A percentile compares a stretch with the other conserved stretches of the same genome.
Conservation (phyloP, 2,797 vertebrate species). For the Dipus sagitta region DNA sequence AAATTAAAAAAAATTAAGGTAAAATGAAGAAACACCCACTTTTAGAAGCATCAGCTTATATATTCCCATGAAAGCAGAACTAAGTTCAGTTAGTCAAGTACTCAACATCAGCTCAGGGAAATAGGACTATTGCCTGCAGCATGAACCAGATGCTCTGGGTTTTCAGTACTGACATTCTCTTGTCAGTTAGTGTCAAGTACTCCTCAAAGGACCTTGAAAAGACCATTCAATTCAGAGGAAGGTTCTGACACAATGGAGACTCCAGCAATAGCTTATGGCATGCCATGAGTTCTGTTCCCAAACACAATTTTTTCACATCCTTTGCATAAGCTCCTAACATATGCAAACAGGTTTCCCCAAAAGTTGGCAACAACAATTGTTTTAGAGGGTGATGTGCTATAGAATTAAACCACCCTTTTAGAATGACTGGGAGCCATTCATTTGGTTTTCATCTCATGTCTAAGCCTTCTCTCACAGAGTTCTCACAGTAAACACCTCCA, state of each 20-base stretch:
- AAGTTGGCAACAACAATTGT: neutral
- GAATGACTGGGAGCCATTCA: neutral
- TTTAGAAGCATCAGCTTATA: neutral
- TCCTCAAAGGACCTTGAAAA: neutral
- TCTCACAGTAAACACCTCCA: neutral
- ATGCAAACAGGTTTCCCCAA: neutral
- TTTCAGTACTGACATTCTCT: neutral
- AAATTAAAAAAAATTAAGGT: too few relatives aligned
- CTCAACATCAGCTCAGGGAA: neutral
- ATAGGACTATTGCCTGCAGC: neutral
- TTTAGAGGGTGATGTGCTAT: neutral
- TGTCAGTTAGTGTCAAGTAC: neutral
- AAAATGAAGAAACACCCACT: neutral
- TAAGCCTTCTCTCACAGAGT: neutral
- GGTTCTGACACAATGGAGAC: neutral
- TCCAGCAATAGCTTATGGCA: neutral
- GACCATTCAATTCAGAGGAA: neutral
- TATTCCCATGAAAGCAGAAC: conserved; percentile 13
- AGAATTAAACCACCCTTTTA: neutral
- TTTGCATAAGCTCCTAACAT: neutral
- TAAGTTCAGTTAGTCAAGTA: neutral
- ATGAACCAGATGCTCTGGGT: neutral
- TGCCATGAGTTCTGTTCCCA: neutral
- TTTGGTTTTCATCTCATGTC: neutral
- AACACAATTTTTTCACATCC: neutral